Evolutionary conservation across 2,113 vertebrate species (phyloP), one percentile per base, ranked within the genome.

Genomic region (Gasterosteus nipponicus): DNA sequence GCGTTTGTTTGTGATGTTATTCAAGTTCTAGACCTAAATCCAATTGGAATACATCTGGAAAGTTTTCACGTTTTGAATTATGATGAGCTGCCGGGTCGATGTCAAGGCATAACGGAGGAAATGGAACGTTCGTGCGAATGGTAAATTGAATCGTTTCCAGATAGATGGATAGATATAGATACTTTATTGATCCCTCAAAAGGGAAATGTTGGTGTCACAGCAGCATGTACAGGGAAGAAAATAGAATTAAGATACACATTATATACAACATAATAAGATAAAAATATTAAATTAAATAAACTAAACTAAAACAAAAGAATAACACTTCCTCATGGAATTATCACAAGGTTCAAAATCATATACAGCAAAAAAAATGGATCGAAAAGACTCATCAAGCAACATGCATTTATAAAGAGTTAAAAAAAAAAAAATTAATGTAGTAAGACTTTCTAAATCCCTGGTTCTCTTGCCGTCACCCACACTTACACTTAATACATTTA

Each of bases 371-470:
- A 19, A 38, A 26, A 26, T 14, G n/a, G 16, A 1, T 16, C 38
- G 8, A 39, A 46, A 14, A 18, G 33, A 26, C 7, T 57, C 3
- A 22, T 63, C 39, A 14, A 39, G 22, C 33, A 4, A 10, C 2
- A 10, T 4, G 1, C n/a, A 7, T 69, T 44, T 11, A 38, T 57
- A 12, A 64, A 31, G 18, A 10, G 42, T 22, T 49, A 42, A 18
- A 42, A 49, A 59, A 38, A 53, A 16, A 44, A 66, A 11, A 5
- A 10, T 7, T 33, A 12, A 8, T 15, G 31, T 15, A 42, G 35
- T 61, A 66, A 71, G 19, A 56, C 58, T 70, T 69, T 51, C 33
- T 57, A 39, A 56, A 57, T 39, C 41, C n/a, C 2, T 19, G 4
- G 4, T n/a, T 51, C 31, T 60, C 58, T 46, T n/a, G 1, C 8